Conservation (phyloP, 2,113 vertebrate species). For the Ascaphus truei region DNA sequence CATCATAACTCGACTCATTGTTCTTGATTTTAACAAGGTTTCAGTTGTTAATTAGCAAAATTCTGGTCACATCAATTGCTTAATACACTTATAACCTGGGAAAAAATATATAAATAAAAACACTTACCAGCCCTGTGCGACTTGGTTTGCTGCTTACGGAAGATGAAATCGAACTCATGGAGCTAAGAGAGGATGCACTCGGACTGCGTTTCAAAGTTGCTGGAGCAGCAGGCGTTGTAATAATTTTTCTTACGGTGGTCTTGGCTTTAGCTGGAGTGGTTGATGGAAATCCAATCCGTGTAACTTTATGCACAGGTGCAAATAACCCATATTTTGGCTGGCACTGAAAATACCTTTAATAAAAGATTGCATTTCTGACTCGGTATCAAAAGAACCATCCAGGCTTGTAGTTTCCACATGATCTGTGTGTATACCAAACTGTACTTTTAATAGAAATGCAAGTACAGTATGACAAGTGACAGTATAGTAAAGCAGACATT, state of each 20-base stretch:
- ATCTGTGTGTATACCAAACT: fast-evolving
- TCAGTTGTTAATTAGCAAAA: too few species aligned
- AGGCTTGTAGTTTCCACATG: too few species aligned
- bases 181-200: constrained; percentile 91
- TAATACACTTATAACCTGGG: not conserved
- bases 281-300: constrained; percentile 93
- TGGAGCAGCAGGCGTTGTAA: constrained; percentile 58
- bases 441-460: fast-evolving
- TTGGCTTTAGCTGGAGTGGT: constrained; percentile 95
- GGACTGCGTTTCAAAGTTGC: constrained; percentile 86
- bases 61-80: too few species aligned
- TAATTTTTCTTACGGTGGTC: constrained; percentile 73
- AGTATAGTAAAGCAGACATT: too few species aligned
- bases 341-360: constrained; percentile 91
- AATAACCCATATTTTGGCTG: constrained; percentile 96
- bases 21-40: too few species aligned
- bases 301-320: constrained; percentile 95
- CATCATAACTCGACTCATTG: too few species aligned
- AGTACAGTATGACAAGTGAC: fast-evolving
- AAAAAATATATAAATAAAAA: constrained; percentile 18
- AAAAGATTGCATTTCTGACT: too few species aligned
- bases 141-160: constrained; percentile 95
- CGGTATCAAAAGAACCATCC: too few species aligned
- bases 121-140: constrained; percentile 89
- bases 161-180: constrained; percentile 91